phyloP scores from a whole-genome alignment of 2,797 vertebrate genomes.

The Falco columbarius region DNA sequence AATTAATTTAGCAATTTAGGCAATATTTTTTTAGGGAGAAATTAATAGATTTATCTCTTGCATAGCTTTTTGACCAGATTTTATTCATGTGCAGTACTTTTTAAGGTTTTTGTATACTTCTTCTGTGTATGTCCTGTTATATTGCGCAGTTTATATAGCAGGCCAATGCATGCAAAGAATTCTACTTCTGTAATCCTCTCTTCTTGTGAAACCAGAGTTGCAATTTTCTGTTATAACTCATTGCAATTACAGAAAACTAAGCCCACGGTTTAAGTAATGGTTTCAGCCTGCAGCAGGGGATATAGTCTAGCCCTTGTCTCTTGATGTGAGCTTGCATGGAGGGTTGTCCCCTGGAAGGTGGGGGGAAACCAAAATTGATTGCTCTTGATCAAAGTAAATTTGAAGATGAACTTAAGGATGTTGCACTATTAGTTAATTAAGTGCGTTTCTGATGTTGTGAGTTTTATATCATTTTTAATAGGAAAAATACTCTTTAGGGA shows the following conservation, averaged over 20 bases:
- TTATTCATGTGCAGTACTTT: background rate
- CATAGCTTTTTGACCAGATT: background rate
- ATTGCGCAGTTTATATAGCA: background rate
- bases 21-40: background rate
- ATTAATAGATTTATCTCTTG: background rate
- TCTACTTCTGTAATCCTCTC: background rate
- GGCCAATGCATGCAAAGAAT: background rate
- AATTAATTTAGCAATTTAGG: background rate
- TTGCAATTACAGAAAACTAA: background rate
- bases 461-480: background rate
- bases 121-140: background rate
- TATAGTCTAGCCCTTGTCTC: background rate
- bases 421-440: background rate
- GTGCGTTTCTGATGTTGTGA: background rate
- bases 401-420: background rate
- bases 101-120: background rate
- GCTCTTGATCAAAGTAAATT: background rate
- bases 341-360: background rate
- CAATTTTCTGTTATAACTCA: background rate
- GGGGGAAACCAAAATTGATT: background rate
- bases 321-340: background rate
- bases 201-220: background rate
- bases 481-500: background rate
- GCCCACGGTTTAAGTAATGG: background rate
- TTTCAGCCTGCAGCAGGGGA: background rate